Evolutionary conservation across 2,888 invertebrate genomes (phyloP).

Genomic region (Malacosoma neustria): DNA sequence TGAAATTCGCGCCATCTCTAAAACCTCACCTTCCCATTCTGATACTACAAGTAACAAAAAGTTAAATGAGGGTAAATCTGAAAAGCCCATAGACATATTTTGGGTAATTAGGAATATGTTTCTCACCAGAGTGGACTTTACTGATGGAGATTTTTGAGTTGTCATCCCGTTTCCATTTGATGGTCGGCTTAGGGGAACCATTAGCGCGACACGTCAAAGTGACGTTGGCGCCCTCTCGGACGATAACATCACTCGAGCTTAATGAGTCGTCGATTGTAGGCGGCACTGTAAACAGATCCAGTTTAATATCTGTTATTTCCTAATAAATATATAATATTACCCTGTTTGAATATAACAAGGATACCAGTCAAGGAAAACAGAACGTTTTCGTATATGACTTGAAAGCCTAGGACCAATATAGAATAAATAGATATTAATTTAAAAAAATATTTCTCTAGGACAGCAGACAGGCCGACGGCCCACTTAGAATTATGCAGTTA

Average conservation of each 20-base stretch:
- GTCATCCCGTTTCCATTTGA: constrained; percentile 95
- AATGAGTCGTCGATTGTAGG: constrained; percentile 93
- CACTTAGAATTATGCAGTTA: no score
- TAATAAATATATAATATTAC: constrained; percentile 18
- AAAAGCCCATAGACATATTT: no score
- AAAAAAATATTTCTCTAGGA: no score
- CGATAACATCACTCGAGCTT: constrained; percentile 93
- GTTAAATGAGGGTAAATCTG: constrained; percentile 10
- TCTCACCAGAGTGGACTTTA: constrained; percentile 84
- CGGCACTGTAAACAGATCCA: constrained; percentile 81
- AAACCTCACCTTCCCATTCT: constrained; percentile 89
- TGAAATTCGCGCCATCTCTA: constrained; percentile 89
- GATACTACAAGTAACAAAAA: constrained; percentile 74
- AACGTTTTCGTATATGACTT: no score
- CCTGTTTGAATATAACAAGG: no score
- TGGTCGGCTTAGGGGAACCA: constrained; percentile 90
- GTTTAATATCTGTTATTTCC: no score
- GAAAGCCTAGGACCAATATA: no score
- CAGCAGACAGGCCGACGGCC: no score
- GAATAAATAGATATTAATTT: no score
- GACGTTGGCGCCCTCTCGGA: constrained; percentile 92
- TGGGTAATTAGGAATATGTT: constrained; percentile 1
- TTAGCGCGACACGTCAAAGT: constrained; percentile 91
- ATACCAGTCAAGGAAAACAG: no score
- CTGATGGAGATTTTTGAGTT: constrained; percentile 90